Evolutionary conservation across 92 coral and sea anemone species (phyloP).

Genomic region (Diadumene lineata): DNA sequence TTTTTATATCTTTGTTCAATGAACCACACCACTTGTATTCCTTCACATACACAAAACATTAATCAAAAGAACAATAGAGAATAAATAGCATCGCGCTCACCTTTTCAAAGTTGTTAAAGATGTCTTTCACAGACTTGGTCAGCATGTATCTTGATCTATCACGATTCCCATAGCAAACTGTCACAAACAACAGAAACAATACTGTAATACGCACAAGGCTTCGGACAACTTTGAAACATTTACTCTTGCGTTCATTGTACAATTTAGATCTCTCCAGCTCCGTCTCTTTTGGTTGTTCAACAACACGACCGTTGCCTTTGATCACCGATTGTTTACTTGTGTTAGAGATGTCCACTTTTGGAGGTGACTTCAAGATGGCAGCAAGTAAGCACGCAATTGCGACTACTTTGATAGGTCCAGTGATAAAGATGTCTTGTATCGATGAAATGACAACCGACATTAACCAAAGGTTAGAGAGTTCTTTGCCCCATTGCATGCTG

Average conservation of each 20-base stretch:
- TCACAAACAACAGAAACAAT: conserved; percentile 59
- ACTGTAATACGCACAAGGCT: conserved; percentile 54
- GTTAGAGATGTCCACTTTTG: conserved; percentile 55
- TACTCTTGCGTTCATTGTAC: conserved; percentile 46
- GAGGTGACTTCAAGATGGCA: conserved; percentile 53
- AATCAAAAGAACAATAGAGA: too few species aligned
- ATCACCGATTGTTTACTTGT: conserved; percentile 27
- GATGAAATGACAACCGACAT: conserved; percentile 63
- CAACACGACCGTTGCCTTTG: conserved; percentile 29
- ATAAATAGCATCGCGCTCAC: too few species aligned
- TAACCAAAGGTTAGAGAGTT: conserved; percentile 66
- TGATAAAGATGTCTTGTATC: conserved; percentile 65
- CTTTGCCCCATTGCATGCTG: conserved; percentile 70
- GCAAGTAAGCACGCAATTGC: conserved; percentile 59
- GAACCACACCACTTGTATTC: too few species aligned
- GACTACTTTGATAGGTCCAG: conserved; percentile 73
- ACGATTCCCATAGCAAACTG: conserved; percentile 80
- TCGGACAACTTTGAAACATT: conserved; percentile 55
- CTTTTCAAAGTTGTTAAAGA: conserved; percentile 60
- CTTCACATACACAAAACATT: too few species aligned
- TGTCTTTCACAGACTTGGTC: conserved; percentile 64
- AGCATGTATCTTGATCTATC: conserved; percentile 58
- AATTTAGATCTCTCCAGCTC: conserved; percentile 53
- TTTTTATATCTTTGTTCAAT: too few species aligned
- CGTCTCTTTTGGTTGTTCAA: conserved; percentile 52